Base-by-base conservation (phyloP, 2,797 vertebrate genomes). In the Percopsis omiscomaycus region DNA sequence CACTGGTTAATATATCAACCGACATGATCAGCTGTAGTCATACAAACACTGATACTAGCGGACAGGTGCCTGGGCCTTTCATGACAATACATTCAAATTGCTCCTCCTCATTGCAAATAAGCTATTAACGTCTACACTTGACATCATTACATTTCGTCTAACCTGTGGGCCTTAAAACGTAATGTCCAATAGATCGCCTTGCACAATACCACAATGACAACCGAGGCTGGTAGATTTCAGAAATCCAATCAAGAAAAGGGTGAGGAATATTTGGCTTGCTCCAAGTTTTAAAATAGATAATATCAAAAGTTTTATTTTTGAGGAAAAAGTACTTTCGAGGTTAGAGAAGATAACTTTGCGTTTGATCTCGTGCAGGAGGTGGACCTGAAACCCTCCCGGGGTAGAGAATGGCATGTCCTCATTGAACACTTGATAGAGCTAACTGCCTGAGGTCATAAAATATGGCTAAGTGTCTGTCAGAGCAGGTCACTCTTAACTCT, bases 371-470 rank as follows among this genome's bases (percentile, higher is more conserved):
- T 64, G 71, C 68, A 66, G 50, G 58, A 63, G 75, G 78, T 79
- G 65, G 73, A 82, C 76, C 82, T 68, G n/a, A 74, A 81, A 58
- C 79, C 68, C 68, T 60, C 29, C 32, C 3, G 64, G 73, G 76
- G 37, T 68, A 77, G 73, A 84, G 79, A 81, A 67, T 22, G 69
- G 74, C 76, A 70, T 16, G 78, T 82, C 78, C 80, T 84, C 65
- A 79, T 62, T 16, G 60, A 85, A 88, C 78, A 84, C 84, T 86
- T 85, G 73, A 66, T 59, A 80, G 71, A 82, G 80, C 76, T 61
- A 82, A 84, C 77, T 86, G 90, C 89, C 90, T 91, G 90, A 91
- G 90, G 84, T 90, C 89, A 87, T 87, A 88, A 85, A 91, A 88
- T 90, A 90, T 90, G 89, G 90, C 88, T 91, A 89, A 89, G 83